Evolutionary conservation across 2,113 vertebrate genomes (phyloP).

Genomic region (Brachypodius melanocephalos): DNA sequence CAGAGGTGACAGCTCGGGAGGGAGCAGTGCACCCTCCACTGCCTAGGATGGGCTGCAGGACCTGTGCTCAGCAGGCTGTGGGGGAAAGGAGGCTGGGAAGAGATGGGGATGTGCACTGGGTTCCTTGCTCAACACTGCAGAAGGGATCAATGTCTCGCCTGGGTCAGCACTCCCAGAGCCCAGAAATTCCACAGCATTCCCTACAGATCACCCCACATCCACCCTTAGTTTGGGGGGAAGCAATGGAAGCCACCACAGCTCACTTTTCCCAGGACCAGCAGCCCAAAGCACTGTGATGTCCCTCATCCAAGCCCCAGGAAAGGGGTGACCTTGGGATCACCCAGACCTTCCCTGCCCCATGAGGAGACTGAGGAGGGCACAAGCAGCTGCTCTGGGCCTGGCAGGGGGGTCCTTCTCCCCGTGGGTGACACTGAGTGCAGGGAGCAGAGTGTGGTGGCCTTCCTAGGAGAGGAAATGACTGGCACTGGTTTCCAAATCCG

Average conservation of each 20-base stretch:
- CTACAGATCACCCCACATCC: not conserved
- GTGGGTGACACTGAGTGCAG: not conserved
- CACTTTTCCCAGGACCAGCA: not conserved
- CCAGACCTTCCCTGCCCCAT: not conserved
- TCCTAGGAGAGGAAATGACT: not conserved
- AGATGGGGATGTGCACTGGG: not conserved
- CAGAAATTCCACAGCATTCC: not conserved
- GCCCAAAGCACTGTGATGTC: not conserved
- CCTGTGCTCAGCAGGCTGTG: fast-evolving
- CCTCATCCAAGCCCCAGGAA: not conserved
- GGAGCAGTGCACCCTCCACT: not conserved
- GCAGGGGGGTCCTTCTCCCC: not conserved
- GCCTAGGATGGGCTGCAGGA: not conserved
- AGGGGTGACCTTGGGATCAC: not conserved
- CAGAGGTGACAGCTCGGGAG: fast-evolving
- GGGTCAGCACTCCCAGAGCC: not conserved
- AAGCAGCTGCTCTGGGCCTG: not conserved
- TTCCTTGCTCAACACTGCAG: not conserved
- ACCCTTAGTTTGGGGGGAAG: not conserved
- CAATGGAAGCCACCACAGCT: not conserved
- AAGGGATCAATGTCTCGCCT: not conserved
- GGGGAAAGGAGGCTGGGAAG: not conserved
- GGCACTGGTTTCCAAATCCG: not conserved
- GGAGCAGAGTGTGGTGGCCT: not conserved
- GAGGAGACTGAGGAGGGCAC: not conserved